A percentile compares a stretch with the other conserved stretches of the same genome.
phyloP scores from a whole-genome alignment of 1,140 invertebrate species.

The Hyles vespertilio region DNA sequence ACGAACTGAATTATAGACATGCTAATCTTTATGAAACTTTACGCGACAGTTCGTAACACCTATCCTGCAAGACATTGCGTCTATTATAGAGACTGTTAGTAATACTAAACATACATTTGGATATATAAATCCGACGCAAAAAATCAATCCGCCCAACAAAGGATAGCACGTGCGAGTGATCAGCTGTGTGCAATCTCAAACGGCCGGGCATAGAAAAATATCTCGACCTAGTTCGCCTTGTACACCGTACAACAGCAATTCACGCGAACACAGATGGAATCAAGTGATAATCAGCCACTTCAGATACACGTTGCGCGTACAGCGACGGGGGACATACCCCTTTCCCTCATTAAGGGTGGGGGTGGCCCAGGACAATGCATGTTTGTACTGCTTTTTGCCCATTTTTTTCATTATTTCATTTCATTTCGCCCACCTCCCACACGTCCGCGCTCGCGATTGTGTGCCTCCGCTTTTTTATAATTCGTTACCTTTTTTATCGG shows the following conservation, averaged over 20 bases:
- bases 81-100: no score
- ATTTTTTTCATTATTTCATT: slow-evolving; percentile 76
- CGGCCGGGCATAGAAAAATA: not conserved
- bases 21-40: no score
- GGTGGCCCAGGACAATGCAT: slow-evolving; percentile 66
- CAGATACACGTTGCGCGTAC: slow-evolving; percentile 47
- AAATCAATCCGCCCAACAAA: not conserved
- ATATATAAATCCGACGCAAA: no score
- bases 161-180: not conserved
- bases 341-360: slow-evolving; percentile 63
- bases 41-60: no score
- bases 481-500: slow-evolving; percentile 76
- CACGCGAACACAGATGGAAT: slow-evolving; percentile 44
- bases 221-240: slow-evolving; percentile 13
- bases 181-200: not conserved
- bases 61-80: no score
- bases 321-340: slow-evolving; percentile 18
- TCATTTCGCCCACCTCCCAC: slow-evolving; percentile 72
- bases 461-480: slow-evolving; percentile 73
- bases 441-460: slow-evolving; percentile 71
- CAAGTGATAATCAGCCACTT: slow-evolving; percentile 72
- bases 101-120: no score
- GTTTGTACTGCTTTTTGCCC: slow-evolving; percentile 74
- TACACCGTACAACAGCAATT: slow-evolving; percentile 5
- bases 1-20: no score